Conservation (phyloP, 2,888 invertebrate genomes). For the Agrotis segetum region DNA sequence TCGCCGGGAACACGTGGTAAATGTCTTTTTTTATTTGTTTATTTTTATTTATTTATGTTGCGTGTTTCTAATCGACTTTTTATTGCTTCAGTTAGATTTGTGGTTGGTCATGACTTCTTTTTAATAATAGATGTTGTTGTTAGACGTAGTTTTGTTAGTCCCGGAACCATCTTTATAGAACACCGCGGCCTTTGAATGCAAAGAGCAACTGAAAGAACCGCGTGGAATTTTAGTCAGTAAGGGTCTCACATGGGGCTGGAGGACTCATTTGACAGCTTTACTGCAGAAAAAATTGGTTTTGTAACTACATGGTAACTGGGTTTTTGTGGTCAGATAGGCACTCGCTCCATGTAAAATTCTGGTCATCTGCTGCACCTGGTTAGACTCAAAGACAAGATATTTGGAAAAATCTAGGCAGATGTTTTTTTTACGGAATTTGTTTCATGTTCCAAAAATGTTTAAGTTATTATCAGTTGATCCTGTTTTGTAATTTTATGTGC, state of each 20-base stretch:
- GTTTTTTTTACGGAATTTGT: not conserved
- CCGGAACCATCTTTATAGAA: no score
- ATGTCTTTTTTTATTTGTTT: conserved; percentile 25
- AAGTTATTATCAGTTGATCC: not conserved
- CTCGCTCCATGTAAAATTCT: no score
- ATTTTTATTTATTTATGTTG: conserved; percentile 19
- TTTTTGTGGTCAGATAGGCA: no score
- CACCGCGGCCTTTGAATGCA: no score
- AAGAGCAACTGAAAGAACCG: no score
- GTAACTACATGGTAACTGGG: no score
- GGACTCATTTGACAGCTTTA: no score
- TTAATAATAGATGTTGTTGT: conserved; percentile 1
- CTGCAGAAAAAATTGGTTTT: no score
- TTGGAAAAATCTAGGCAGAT: not conserved
- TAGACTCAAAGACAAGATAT: no score
- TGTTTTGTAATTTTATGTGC: not conserved
- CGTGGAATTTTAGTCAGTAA: no score
- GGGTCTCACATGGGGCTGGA: no score
- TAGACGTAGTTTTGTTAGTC: not conserved
- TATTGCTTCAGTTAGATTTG: conserved; percentile 19
- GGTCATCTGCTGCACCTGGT: no score
- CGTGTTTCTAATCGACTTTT: conserved; percentile 11
- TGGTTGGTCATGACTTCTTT: not conserved
- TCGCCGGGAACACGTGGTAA: conserved; percentile 48
- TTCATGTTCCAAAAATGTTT: not conserved